Evolutionary conservation across 2,113 vertebrate genomes (phyloP), one percentile per base, ranked within the genome.

Genomic region (Rhinoderma darwinii): DNA sequence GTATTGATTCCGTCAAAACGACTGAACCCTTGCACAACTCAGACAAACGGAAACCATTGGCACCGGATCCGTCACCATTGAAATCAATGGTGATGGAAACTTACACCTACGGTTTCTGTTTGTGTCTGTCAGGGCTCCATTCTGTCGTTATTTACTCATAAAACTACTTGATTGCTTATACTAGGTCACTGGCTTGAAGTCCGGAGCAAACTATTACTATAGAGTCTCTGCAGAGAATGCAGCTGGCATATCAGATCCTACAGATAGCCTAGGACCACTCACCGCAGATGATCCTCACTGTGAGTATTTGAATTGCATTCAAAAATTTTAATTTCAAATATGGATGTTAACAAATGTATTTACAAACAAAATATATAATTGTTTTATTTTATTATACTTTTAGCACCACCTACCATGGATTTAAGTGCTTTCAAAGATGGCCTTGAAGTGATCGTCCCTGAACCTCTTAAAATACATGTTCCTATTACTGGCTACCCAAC

Each of bases 201-300:
- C 95, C 50, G 95, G 95, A 90, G 94, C 93, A 88, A 96, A 96
- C 61, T 99, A 99, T 90, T 94, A 96, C 83, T 99, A 99, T 89
- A 96, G 97, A 92, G 97, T 99, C 30, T 96, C 91, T 91, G 98
- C 98, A 88, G 97, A 99, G 94, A 99, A 99, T 84, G 96, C 96
- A 41, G 98, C 97, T 81, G 98, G 98, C 12, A 84, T 98, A 77
- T 99, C 98, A 37, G 97, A 99, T 88, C 98, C 98, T 86, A 90
- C 96, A 0, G 96, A 98, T 47, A 93, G 94, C 87, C 93, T 99
- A 44, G 98, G 98, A 54, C 97, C 98, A 4, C 93, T 99, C 75
- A 95, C 96, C 0, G 97, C 98, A 44, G 98, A 99, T 84, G 97
- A 99, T 91, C 89, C 95, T 81, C 96, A 95, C 68, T 93, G 98